Percentiles rank a stretch among this genome's conserved stretches.
These are phyloP conservation scores for Nylanderia fulva DNA, from an alignment of 1,140 invertebrate species.

Conservation along the genomic window DNA sequence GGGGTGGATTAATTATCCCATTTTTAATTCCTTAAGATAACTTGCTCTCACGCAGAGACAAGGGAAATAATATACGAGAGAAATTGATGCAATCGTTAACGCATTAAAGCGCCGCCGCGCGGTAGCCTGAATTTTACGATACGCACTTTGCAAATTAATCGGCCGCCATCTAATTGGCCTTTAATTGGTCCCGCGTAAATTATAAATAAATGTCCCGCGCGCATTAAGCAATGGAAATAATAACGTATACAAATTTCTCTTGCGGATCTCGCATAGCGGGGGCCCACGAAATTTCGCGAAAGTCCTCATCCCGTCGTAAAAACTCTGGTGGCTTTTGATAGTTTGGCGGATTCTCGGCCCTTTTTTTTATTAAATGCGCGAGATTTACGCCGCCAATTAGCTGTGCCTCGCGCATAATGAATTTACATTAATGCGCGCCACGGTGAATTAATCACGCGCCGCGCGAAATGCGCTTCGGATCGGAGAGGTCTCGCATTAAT, in stretches of 20 bases:
- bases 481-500: slow-evolving; percentile 44
- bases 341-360: neutral
- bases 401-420: slow-evolving; percentile 57
- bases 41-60: neutral
- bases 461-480: slow-evolving; percentile 41
- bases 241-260: neutral
- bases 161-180: slow-evolving; percentile 44
- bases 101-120: slow-evolving; percentile 40
- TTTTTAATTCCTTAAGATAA: slow-evolving; percentile 26
- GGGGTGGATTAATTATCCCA: neutral
- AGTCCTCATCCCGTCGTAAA: slow-evolving; percentile 46
- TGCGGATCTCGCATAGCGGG: slow-evolving; percentile 17
- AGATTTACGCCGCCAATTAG: slow-evolving; percentile 55
- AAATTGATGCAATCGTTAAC: slow-evolving; percentile 53
- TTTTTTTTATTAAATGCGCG: slow-evolving; percentile 54
- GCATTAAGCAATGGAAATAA: slow-evolving; percentile 45
- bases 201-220: slow-evolving; percentile 35
- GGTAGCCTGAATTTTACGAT: slow-evolving; percentile 39
- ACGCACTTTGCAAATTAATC: slow-evolving; percentile 48
- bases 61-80: neutral
- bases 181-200: slow-evolving; percentile 45
- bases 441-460: slow-evolving; percentile 56
- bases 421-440: slow-evolving; percentile 57
- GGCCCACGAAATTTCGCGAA: slow-evolving; percentile 12
- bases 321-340: slow-evolving; percentile 49